Evolutionary conservation across 2,888 invertebrate species (phyloP).

Genomic region (Diloba caeruleocephala): DNA sequence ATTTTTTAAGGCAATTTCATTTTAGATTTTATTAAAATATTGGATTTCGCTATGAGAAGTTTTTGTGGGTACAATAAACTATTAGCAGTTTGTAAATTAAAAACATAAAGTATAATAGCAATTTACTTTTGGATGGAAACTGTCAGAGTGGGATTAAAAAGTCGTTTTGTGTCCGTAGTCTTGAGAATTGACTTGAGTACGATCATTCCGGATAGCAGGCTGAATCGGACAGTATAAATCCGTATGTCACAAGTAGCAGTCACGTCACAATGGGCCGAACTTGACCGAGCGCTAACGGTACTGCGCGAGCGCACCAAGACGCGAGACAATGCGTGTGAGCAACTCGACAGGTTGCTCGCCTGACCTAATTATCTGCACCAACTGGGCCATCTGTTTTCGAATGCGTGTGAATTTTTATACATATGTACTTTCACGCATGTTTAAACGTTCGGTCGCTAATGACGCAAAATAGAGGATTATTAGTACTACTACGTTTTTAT

Average conservation of each 20-base stretch:
- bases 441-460: constrained; percentile 36
- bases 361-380: constrained; percentile 85
- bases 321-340: constrained; percentile 85
- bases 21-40: constrained; percentile 27
- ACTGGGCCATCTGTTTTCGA: constrained; percentile 81
- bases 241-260: constrained; percentile 77
- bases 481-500: constrained; percentile 26
- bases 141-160: constrained; percentile 5
- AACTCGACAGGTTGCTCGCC: constrained; percentile 84
- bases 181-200: constrained; percentile 10
- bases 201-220: constrained; percentile 41
- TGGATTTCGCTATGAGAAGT: constrained; percentile 8
- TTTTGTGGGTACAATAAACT: constrained; percentile 17
- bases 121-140: constrained; percentile 16
- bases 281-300: constrained; percentile 86
- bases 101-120: constrained; percentile 17
- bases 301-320: constrained; percentile 65
- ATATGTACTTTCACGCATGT: constrained; percentile 73
- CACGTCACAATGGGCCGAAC: constrained; percentile 84
- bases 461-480: constrained; percentile 34
- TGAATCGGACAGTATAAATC: constrained; percentile 59
- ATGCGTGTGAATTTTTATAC: constrained; percentile 78
- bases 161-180: constrained; percentile 12
- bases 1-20: constrained; percentile 20
- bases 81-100: constrained; percentile 10